Evolutionary conservation across 2,888 invertebrate genomes (phyloP).

Genomic region (Chloroclysta siterata): DNA sequence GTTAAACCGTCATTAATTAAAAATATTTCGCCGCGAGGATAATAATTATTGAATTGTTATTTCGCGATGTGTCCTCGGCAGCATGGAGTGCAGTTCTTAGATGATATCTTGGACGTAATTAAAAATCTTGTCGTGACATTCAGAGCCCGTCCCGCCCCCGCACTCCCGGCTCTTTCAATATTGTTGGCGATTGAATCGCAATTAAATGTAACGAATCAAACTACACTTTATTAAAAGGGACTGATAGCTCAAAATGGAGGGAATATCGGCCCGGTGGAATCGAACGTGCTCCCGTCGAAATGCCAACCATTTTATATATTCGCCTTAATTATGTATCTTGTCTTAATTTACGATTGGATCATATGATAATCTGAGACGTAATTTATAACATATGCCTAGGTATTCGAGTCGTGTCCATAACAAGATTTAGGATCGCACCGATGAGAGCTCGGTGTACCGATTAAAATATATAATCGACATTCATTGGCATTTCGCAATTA

Average conservation of each 20-base stretch:
- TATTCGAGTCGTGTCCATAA: slow-evolving; percentile 82
- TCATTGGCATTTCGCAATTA: slow-evolving; percentile 81
- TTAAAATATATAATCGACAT: slow-evolving; percentile 79
- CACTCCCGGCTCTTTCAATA: slow-evolving; percentile 79
- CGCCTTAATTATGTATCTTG: slow-evolving; percentile 85
- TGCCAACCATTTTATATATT: slow-evolving; percentile 86
- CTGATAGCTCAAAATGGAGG: slow-evolving; percentile 81
- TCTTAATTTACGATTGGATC: slow-evolving; percentile 86
- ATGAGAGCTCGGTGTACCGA: slow-evolving; percentile 70
- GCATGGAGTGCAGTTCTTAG: slow-evolving; percentile 76
- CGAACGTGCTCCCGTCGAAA: slow-evolving; percentile 84
- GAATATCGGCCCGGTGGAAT: slow-evolving; percentile 69
- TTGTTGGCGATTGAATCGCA: slow-evolving; percentile 84
- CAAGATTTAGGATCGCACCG: slow-evolving; percentile 81
- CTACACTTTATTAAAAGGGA: slow-evolving; percentile 81
- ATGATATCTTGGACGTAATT: slow-evolving; percentile 84
- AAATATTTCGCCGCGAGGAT: slow-evolving; percentile 55
- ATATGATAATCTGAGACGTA: slow-evolving; percentile 83
- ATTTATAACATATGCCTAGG: slow-evolving; percentile 83
- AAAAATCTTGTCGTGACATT: slow-evolving; percentile 86
- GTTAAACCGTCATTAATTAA: slow-evolving; percentile 67
- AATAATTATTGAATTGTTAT: slow-evolving; percentile 82
- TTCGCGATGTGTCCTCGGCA: slow-evolving; percentile 74
- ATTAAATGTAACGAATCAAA: slow-evolving; percentile 82
- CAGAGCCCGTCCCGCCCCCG: slow-evolving; percentile 80